phyloP scores from a whole-genome alignment of 1,140 invertebrate species.

The Euwallacea similis region DNA sequence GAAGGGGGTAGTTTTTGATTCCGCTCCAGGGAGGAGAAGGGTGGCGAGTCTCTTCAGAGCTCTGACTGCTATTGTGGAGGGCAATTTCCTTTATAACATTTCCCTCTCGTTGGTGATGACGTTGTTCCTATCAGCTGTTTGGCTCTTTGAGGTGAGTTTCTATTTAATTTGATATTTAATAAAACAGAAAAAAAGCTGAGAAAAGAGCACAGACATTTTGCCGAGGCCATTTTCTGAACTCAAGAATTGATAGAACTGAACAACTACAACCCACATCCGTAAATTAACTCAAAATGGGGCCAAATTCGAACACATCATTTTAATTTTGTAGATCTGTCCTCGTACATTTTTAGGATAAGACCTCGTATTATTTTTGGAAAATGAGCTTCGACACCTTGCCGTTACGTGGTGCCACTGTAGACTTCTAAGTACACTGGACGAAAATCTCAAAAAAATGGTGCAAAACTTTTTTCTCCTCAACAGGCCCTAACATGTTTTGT shows the following conservation, averaged over 20 bases:
- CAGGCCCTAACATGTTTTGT: too few relatives aligned
- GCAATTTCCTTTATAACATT: slow-evolving; percentile 58
- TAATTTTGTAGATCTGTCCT: too few relatives aligned
- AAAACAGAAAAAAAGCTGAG: background rate
- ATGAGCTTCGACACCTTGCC: too few relatives aligned
- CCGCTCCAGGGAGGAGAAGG: slow-evolving; percentile 67
- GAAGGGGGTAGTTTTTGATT: slow-evolving; percentile 76
- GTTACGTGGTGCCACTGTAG: too few relatives aligned
- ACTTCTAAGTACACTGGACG: too few relatives aligned
- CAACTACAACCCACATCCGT: background rate
- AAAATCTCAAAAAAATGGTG: too few relatives aligned
- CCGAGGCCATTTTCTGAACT: background rate
- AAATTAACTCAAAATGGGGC: too few relatives aligned
- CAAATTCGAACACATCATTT: too few relatives aligned
- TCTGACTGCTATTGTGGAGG: slow-evolving; percentile 63
- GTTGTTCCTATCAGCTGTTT: slow-evolving; percentile 61
- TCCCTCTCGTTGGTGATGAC: slow-evolving; percentile 61
- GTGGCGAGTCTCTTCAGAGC: slow-evolving; percentile 62
- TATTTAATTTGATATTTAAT: background rate
- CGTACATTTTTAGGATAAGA: too few relatives aligned
- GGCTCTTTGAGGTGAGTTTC: slow-evolving; percentile 60
- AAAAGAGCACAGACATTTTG: background rate
- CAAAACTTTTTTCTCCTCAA: too few relatives aligned
- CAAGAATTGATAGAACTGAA: background rate
- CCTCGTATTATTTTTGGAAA: too few relatives aligned